Conservation (phyloP, 2,888 invertebrate species). For the Abrostola tripartita region DNA sequence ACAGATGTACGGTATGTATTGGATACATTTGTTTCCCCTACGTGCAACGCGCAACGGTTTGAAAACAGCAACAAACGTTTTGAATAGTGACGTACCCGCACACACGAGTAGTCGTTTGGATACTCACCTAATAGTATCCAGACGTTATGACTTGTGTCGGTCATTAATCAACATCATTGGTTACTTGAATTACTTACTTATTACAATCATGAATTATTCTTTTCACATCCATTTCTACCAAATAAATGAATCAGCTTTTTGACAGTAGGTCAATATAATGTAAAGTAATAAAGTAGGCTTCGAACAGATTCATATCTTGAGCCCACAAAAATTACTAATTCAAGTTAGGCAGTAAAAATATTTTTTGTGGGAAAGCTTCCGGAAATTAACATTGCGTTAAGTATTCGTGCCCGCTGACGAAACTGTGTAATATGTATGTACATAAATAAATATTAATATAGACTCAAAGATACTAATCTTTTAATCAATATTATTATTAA, state of each 20-base stretch:
- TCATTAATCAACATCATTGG: conserved; percentile 6
- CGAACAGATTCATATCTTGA: conserved; percentile 34
- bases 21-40: conserved; percentile 43
- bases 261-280: conserved; percentile 13
- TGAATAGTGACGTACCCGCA: conserved; percentile 27
- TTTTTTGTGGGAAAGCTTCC: conserved; percentile 32
- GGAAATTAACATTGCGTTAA: conserved; percentile 22
- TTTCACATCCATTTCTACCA: neutral
- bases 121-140: conserved; percentile 27
- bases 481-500: neutral
- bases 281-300: conserved; percentile 15
- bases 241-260: conserved; percentile 2
- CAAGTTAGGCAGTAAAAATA: conserved; percentile 22
- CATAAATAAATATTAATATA: neutral
- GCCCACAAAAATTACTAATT: conserved; percentile 27
- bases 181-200: neutral
- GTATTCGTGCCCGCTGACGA: conserved; percentile 17
- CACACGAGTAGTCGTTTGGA: conserved; percentile 18
- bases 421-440: no score
- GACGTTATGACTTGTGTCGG: conserved; percentile 15
- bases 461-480: neutral
- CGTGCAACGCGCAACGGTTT: conserved; percentile 36
- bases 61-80: conserved; percentile 43
- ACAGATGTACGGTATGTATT: conserved; percentile 34
- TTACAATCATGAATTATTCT: neutral